phyloP scores from a whole-genome alignment of 2,113 vertebrate genomes.

The Arvicanthis niloticus region DNA sequence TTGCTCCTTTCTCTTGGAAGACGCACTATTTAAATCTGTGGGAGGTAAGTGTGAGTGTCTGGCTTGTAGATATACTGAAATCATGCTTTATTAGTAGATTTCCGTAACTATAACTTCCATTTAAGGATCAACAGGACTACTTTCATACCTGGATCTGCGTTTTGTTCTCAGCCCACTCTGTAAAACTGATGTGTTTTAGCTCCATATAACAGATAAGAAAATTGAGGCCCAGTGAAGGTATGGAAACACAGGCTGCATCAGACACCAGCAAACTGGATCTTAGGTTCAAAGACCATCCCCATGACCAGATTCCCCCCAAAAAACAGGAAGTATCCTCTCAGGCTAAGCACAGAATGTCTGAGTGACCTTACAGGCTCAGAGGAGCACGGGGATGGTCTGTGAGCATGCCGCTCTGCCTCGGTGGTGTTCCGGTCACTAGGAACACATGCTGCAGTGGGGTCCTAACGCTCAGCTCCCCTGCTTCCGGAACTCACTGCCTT shows the following conservation, averaged over 20 bases:
- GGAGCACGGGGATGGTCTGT: background rate
- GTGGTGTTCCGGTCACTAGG: background rate
- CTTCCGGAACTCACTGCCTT: background rate
- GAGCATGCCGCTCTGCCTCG: background rate
- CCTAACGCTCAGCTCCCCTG: background rate
- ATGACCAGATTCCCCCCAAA: slow-evolving; percentile 7
- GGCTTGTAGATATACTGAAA: background rate
- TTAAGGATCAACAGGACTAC: background rate
- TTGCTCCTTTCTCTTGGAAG: slow-evolving; percentile 18
- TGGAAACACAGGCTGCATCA: background rate
- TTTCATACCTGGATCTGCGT: background rate
- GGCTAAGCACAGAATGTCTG: background rate
- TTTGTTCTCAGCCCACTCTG: background rate
- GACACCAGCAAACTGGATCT: background rate
- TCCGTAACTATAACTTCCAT: background rate
- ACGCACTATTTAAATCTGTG: background rate
- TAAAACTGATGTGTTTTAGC: background rate
- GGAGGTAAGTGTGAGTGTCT: background rate
- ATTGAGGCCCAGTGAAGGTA: background rate
- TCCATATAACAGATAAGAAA: slow-evolving; percentile 47
- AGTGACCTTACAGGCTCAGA: background rate
- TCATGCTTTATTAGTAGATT: slow-evolving; percentile 12
- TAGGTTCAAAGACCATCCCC: background rate
- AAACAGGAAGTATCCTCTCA: background rate
- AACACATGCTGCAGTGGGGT: background rate